A percentile compares a stretch with the other conserved stretches of the same genome.
Evolutionary conservation across 2,888 invertebrate genomes (phyloP).

Genomic region (Euplagia quadripunctaria): DNA sequence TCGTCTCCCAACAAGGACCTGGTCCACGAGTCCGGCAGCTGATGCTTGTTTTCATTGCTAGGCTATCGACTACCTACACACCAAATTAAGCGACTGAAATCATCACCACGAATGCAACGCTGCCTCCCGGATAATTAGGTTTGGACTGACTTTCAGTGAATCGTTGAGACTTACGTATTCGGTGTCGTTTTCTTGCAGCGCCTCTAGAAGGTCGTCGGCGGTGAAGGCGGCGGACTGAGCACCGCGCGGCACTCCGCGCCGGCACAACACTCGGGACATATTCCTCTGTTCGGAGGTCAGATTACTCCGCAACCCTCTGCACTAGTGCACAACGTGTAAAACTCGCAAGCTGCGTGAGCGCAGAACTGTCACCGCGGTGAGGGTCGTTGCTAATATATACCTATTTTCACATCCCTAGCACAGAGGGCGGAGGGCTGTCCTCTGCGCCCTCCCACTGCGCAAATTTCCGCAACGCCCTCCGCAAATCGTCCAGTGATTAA

Average conservation of each 20-base stretch:
- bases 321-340: constrained; percentile 13
- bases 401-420: constrained; percentile 20
- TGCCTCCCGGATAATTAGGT: background rate
- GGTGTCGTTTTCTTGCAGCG: constrained; percentile 46
- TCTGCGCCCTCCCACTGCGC: constrained; percentile 40
- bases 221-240: constrained; percentile 60
- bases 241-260: constrained; percentile 67
- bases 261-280: constrained; percentile 56
- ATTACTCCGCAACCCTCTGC: background rate
- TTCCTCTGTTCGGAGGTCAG: background rate
- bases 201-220: constrained; percentile 57
- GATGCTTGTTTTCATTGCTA: too few relatives aligned
- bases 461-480: constrained; percentile 64
- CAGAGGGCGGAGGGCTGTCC: constrained; percentile 53
- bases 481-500: constrained; percentile 62
- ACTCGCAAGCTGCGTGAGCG: constrained; percentile 28
- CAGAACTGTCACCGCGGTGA: constrained; percentile 35
- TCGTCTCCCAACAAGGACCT: too few relatives aligned
- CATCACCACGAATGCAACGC: too few relatives aligned
- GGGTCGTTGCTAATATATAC: constrained; percentile 40
- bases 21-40: too few relatives aligned
- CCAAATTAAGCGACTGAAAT: too few relatives aligned
- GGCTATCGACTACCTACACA: too few relatives aligned
- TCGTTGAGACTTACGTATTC: constrained; percentile 35
- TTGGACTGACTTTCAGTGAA: background rate